A percentile compares a stretch with the other conserved stretches of the same genome.
phyloP scores from a whole-genome alignment of 1,140 invertebrate genomes.

The Eupristina koningsbergeri region DNA sequence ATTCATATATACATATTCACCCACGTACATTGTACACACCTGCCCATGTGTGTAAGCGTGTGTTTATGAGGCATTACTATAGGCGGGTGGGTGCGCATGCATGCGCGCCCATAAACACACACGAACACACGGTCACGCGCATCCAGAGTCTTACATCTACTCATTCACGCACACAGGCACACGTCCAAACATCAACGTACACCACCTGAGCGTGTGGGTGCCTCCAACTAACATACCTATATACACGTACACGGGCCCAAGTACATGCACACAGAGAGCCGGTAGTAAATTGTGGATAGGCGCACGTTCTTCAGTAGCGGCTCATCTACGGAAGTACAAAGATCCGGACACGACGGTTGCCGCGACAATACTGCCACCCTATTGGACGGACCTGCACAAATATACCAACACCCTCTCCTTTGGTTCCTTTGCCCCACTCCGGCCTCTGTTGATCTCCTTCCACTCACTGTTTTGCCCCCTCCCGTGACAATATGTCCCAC shows the following conservation, averaged over 20 bases:
- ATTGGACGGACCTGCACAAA: slow-evolving; percentile 72
- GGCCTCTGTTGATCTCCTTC: slow-evolving; percentile 55
- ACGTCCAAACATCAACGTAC: not conserved
- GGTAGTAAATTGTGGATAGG: not conserved
- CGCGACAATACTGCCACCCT: slow-evolving; percentile 72
- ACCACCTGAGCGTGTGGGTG: not conserved
- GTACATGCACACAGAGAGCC: slow-evolving; percentile 10
- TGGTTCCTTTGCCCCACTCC: slow-evolving; percentile 55
- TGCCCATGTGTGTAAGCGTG: not conserved
- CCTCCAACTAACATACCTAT: not conserved
- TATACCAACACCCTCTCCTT: slow-evolving; percentile 69
- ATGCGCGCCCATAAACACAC: not conserved
- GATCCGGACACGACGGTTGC: slow-evolving; percentile 56
- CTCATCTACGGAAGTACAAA: not conserved
- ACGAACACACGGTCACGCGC: no score
- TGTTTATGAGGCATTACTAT: no score
- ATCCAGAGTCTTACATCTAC: not conserved
- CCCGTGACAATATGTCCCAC: not conserved
- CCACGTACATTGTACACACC: not conserved
- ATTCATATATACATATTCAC: slow-evolving; percentile 8
- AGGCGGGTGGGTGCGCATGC: no score
- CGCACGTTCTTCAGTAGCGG: not conserved
- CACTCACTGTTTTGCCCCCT: not conserved
- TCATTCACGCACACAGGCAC: not conserved
- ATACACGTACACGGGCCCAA: not conserved